A percentile compares a stretch with the other conserved stretches of the same genome.
Conservation (phyloP, 2,888 invertebrate genomes). For the Pammene fasciana region DNA sequence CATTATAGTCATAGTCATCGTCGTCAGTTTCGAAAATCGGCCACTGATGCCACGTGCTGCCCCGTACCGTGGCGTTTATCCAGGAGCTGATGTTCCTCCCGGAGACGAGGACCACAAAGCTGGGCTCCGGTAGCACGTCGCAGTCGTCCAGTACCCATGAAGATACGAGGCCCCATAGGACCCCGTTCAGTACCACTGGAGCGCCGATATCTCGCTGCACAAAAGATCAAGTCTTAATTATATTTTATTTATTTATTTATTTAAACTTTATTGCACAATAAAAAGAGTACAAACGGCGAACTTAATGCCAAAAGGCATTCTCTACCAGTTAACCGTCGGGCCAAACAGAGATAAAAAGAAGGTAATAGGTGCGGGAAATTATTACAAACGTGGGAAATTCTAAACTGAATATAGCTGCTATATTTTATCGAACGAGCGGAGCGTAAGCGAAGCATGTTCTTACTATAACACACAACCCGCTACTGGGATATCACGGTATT, state of each 20-base stretch:
- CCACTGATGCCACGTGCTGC: constrained; percentile 47
- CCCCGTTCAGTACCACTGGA: constrained; percentile 65
- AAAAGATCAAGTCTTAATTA: constrained; percentile 11
- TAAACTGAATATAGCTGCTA: too few species aligned
- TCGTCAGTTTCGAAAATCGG: constrained; percentile 1
- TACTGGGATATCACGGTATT: too few species aligned
- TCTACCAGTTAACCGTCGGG: too few species aligned
- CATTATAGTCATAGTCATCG: constrained; percentile 24
- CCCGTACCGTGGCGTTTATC: constrained; percentile 58
- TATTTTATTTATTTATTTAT: too few species aligned
- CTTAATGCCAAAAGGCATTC: too few species aligned
- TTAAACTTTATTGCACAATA: too few species aligned
- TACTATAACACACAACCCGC: not conserved
- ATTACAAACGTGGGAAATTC: too few species aligned
- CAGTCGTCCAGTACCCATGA: constrained; percentile 65
- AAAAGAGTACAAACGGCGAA: too few species aligned
- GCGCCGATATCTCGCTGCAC: constrained; percentile 65
- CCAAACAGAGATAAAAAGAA: too few species aligned
- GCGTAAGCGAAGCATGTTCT: too few species aligned
- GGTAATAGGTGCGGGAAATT: too few species aligned
- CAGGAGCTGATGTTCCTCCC: constrained; percentile 57
- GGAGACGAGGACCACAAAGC: constrained; percentile 60
- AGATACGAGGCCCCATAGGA: constrained; percentile 67
- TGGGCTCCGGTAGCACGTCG: constrained; percentile 50
- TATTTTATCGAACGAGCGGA: too few species aligned